Percentiles rank a stretch among this genome's conserved stretches.
phyloP scores from a whole-genome alignment of 2,888 invertebrate genomes.

The Plebejus melissa region DNA sequence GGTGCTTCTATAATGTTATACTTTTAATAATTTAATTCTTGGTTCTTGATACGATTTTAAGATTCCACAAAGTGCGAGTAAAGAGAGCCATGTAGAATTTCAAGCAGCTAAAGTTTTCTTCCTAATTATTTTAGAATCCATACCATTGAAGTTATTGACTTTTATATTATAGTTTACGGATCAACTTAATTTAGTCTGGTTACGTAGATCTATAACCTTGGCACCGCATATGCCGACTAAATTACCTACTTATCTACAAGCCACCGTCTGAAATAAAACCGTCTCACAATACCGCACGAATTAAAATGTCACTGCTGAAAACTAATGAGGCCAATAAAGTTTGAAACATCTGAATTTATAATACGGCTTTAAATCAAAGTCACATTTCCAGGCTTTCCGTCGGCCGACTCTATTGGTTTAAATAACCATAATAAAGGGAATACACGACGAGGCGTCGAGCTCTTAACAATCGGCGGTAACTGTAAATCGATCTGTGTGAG shows the following conservation, averaged over 20 bases:
- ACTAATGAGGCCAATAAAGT: background rate
- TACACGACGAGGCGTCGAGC: conserved; percentile 28
- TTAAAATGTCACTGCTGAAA: background rate
- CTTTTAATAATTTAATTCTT: background rate
- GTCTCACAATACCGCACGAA: background rate
- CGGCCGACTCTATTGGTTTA: background rate
- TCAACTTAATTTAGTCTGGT: too few relatives aligned
- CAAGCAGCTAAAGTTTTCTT: background rate
- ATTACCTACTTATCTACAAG: background rate
- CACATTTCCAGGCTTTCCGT: background rate
- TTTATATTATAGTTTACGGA: too few relatives aligned
- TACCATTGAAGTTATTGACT: background rate
- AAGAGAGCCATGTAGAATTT: background rate
- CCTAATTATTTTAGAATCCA: background rate
- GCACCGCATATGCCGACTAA: background rate
- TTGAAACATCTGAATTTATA: background rate
- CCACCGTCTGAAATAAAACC: background rate
- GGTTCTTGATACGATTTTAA: conserved; percentile 3
- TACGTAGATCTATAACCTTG: background rate
- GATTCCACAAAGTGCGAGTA: conserved; percentile 3
- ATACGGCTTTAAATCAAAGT: background rate
- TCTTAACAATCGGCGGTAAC: conserved; percentile 45
- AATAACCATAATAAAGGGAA: conserved; percentile 25
- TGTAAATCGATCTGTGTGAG: conserved; percentile 60
- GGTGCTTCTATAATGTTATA: background rate